Evolutionary conservation across 2,888 invertebrate species (phyloP).

Genomic region (Lottia gigantea): DNA sequence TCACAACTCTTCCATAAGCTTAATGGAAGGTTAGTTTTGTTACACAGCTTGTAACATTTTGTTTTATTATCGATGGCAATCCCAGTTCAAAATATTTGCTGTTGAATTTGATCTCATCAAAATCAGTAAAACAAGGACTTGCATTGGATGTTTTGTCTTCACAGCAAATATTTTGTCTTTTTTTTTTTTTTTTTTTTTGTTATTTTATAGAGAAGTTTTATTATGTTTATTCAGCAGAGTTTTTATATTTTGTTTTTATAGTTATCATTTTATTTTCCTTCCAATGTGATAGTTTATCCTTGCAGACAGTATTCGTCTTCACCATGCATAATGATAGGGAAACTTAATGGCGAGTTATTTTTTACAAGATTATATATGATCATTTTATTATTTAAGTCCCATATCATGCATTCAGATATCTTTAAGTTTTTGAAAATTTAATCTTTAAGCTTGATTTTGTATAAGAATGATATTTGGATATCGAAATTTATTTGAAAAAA

Average conservation of each 20-base stretch:
- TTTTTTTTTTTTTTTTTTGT: background rate
- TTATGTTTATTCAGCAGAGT: slow-evolving; percentile 5
- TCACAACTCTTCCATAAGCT: slow-evolving; percentile 52
- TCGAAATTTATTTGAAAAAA: too few relatives aligned
- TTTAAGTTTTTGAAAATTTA: too few relatives aligned
- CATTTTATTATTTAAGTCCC: too few relatives aligned
- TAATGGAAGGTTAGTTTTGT: slow-evolving; percentile 45
- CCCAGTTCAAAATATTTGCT: background rate
- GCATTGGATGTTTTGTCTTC: background rate
- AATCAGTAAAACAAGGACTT: too few relatives aligned
- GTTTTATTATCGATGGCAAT: slow-evolving; percentile 16
- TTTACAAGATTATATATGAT: too few relatives aligned
- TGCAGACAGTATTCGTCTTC: too few relatives aligned
- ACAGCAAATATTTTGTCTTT: slow-evolving; percentile 2
- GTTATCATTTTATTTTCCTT: background rate
- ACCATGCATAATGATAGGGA: too few relatives aligned
- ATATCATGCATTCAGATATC: too few relatives aligned
- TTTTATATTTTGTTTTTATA: slow-evolving; percentile 7
- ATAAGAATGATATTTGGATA: too few relatives aligned
- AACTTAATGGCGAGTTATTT: too few relatives aligned
- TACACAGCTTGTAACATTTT: slow-evolving; percentile 23
- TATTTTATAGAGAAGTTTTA: background rate
- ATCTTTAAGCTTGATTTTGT: too few relatives aligned
- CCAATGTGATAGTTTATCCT: slow-evolving; percentile 2
- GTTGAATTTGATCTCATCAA: background rate